A percentile compares a stretch with the other conserved stretches of the same genome.
These are phyloP conservation scores for Pseudopleuronectes americanus DNA, from an alignment of 2,797 vertebrate genomes.

Conservation along the genomic window DNA sequence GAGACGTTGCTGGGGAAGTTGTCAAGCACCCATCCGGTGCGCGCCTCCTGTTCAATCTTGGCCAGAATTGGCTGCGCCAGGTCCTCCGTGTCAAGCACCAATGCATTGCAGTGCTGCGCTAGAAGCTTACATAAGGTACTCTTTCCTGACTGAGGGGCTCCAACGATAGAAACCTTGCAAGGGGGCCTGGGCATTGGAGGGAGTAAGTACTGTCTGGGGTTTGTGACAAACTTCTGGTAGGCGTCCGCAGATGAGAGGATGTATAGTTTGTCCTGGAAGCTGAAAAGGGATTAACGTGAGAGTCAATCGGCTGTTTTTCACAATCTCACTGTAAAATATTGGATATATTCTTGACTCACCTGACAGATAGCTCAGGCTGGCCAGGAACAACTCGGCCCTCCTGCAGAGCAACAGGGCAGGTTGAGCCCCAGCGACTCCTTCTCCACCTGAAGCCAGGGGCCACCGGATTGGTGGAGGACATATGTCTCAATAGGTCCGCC, in stretches of 20 bases:
- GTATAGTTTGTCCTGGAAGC: constrained; percentile 95
- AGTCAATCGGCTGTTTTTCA: constrained; percentile 4
- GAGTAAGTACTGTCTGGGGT: constrained; percentile 89
- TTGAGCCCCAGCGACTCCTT: constrained; percentile 89
- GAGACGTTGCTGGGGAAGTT: constrained; percentile 86
- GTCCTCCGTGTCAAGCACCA: constrained; percentile 85
- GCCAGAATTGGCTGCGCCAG: constrained; percentile 73
- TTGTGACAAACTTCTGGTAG: constrained; percentile 84
- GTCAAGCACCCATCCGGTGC: constrained; percentile 92
- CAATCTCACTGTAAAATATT: not conserved
- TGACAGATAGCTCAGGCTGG: constrained; percentile 85
- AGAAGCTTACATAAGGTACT: constrained; percentile 87
- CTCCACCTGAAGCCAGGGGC: constrained; percentile 89
- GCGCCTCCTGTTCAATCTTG: constrained; percentile 70
- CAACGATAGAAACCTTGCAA: constrained; percentile 89
- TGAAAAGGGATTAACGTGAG: constrained; percentile 64
- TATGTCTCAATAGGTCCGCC: constrained; percentile 85
- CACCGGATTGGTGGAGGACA: constrained; percentile 79
- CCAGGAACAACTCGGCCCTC: constrained; percentile 85
- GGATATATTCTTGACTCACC: constrained; percentile 78
- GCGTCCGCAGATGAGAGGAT: constrained; percentile 88
- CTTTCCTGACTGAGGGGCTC: constrained; percentile 87
- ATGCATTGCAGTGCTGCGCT: constrained; percentile 85
- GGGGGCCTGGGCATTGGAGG: constrained; percentile 91
- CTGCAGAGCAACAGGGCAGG: constrained; percentile 91